Base-by-base conservation (phyloP, 1,140 invertebrate genomes). In the Oncopodura yosiiana region DNA sequence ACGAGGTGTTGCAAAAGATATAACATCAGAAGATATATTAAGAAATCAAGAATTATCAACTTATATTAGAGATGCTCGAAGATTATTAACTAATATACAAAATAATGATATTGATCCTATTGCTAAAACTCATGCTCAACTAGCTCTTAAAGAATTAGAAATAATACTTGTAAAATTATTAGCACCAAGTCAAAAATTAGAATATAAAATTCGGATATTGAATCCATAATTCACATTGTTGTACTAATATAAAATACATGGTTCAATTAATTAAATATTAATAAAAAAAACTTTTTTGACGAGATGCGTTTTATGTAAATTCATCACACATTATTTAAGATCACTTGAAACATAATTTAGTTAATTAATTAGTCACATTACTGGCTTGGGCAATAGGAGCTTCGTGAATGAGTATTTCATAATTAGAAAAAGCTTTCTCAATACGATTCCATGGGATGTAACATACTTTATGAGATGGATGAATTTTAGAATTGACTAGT, bases 161-260 rank as follows among this genome's bases (percentile, higher is more conserved):
- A 24, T 60, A n/a, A 60, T 60, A 19, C 53, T 53, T 19, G 38
- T 44, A 34, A 60, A 60, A 19, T 29, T 60, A 14, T 39, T 55
- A 19, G 24, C 34, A 21, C 46, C 46, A 4, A 49, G 4, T 16
- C 14, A 19, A 24, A 9, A 6, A 12, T 12, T 49, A 14, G 3
- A 8, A 3, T 49, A 37, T 21, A 49, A 49, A 49, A 49, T 49
- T n/a, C 30, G 23, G 11, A 19, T 49, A 3, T 49, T 49, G 23
- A 21, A 49, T 23, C 14, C 32, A 21, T 34, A 34, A 34, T 9
- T n/a, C 32, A n/a, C n/a, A n/a, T n/a, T n/a, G n/a, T n/a, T n/a
- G n/a, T n/a, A n/a, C n/a, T n/a, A n/a, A n/a, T n/a, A n/a, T n/a
- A n/a, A n/a, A n/a, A n/a, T n/a, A n/a, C n/a, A n/a, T n/a, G n/a